These are phyloP conservation scores for Grallaria varia DNA, from an alignment of 2,113 vertebrate genomes.

Conservation along the genomic window DNA sequence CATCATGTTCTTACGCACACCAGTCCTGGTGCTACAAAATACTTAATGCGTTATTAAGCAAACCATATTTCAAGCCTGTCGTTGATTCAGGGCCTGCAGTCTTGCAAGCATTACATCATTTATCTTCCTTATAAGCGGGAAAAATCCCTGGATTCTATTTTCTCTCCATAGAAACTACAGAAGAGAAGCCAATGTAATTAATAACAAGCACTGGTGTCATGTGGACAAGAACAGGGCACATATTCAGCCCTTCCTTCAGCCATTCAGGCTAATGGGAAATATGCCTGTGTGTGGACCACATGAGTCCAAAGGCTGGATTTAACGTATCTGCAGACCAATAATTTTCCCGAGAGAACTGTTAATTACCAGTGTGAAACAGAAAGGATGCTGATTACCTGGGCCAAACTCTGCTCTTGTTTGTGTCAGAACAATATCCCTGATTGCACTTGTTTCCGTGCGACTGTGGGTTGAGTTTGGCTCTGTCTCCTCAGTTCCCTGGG, in stretches of 20 bases:
- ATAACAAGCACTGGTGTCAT: neutral
- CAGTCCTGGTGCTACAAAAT: neutral
- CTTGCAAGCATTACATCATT: neutral
- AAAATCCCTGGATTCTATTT: neutral
- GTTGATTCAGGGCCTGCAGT: neutral
- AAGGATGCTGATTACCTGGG: constrained; percentile 17
- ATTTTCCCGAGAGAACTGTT: neutral
- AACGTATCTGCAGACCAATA: neutral
- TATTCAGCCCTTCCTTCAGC: neutral
- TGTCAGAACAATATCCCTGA: neutral
- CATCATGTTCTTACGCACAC: neutral
- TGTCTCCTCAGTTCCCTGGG: neutral
- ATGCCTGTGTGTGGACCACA: neutral
- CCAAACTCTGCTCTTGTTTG: neutral
- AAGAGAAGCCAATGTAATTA: neutral
- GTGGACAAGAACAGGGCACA: neutral
- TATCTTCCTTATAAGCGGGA: neutral
- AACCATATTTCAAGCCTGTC: neutral
- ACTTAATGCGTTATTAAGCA: neutral
- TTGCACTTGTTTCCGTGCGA: neutral
- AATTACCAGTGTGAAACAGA: neutral
- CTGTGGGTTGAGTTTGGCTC: neutral
- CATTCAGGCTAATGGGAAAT: neutral
- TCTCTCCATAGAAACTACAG: constrained; percentile 5
- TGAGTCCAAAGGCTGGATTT: neutral